phyloP scores from a whole-genome alignment of 2,113 vertebrate genomes.

The Neofelis nebulosa region DNA sequence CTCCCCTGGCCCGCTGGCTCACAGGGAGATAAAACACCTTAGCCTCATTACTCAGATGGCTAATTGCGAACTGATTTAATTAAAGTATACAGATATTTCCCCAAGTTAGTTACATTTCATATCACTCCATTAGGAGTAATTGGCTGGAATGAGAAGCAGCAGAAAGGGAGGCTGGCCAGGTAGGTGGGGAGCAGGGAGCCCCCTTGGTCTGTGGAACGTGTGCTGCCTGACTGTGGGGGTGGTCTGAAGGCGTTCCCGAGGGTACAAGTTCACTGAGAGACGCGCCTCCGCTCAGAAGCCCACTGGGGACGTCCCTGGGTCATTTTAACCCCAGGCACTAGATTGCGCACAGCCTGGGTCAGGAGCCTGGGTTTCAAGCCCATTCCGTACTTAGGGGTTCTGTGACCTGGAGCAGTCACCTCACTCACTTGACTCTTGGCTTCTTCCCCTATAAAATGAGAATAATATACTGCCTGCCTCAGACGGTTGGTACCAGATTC shows the following conservation, averaged over 20 bases:
- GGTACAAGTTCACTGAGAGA: background rate
- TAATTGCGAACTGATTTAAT: constrained; percentile 89
- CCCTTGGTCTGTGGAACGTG: background rate
- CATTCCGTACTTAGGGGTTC: background rate
- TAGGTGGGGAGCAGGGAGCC: constrained; percentile 60
- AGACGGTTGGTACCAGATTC: too few relatives aligned
- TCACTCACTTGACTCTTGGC: background rate
- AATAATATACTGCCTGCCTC: background rate
- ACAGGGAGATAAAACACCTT: constrained; percentile 78
- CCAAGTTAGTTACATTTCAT: constrained; percentile 88
- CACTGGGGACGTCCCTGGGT: background rate
- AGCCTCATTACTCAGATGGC: constrained; percentile 86
- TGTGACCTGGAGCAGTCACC: background rate
- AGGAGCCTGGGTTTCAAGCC: background rate
- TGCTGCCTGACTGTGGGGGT: background rate
- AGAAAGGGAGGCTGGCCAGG: constrained; percentile 80
- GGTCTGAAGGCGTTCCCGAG: background rate
- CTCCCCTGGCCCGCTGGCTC: constrained; percentile 39
- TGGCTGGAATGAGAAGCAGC: constrained; percentile 83
- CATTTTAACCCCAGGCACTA: background rate
- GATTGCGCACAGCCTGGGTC: fast-evolving
- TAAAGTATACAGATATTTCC: constrained; percentile 86
- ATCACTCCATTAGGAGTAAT: constrained; percentile 87
- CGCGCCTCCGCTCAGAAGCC: background rate
- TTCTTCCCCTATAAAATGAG: background rate